These are phyloP conservation scores for Ciconia maguari DNA, from an alignment of 2,113 vertebrate species.

Conservation along the genomic window DNA sequence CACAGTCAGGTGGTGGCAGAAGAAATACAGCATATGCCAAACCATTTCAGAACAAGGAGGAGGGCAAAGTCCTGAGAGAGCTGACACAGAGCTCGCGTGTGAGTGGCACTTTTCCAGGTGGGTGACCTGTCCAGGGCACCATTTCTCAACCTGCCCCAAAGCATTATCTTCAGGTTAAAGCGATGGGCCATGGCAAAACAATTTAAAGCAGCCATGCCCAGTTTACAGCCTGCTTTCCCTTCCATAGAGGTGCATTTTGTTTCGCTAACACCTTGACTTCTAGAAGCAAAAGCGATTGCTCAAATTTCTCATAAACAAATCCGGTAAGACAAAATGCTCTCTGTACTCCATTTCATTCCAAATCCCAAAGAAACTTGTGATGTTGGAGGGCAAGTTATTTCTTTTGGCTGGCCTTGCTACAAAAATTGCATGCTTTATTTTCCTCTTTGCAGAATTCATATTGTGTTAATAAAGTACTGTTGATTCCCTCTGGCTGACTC, in stretches of 20 bases:
- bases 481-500: constrained; percentile 55
- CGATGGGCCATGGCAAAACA: neutral
- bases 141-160: neutral
- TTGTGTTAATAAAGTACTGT: constrained; percentile 61
- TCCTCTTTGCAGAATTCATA: constrained; percentile 54
- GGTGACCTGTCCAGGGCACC: neutral
- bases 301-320: neutral
- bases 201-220: neutral
- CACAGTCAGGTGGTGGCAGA: neutral
- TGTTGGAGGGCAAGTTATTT: constrained; percentile 49
- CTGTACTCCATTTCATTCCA: neutral
- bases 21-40: neutral
- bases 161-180: neutral
- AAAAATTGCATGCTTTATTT: constrained; percentile 44
- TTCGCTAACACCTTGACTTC: neutral
- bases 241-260: neutral
- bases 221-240: neutral
- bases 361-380: constrained; percentile 5
- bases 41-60: neutral
- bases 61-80: neutral
- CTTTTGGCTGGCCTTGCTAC: constrained; percentile 31
- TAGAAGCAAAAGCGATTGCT: neutral
- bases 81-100: neutral
- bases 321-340: neutral
- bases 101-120: neutral